Evolutionary conservation across 2,113 vertebrate species (phyloP).

Genomic region (Callaeas wilsoni): DNA sequence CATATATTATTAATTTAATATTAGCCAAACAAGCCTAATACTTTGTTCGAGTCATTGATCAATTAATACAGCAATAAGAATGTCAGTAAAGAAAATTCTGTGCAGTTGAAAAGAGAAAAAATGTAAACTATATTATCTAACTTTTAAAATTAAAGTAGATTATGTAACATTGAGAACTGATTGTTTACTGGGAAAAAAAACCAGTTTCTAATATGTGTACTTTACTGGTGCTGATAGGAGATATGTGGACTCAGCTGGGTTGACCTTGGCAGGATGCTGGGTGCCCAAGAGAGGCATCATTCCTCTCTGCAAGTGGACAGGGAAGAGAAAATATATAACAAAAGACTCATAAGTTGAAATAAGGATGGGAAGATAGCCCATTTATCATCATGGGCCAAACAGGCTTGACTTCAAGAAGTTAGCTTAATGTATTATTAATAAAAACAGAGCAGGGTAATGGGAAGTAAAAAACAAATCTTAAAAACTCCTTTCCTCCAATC

Average conservation of each 20-base stretch:
- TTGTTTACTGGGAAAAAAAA: neutral
- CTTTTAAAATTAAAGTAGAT: neutral
- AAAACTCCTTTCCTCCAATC: neutral
- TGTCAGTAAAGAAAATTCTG: neutral
- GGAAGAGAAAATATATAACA: neutral
- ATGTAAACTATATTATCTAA: neutral
- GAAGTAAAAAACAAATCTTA: neutral
- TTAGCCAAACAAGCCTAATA: neutral
- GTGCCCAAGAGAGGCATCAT: neutral
- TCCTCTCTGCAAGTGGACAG: neutral
- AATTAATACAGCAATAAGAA: neutral
- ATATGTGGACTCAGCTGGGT: neutral
- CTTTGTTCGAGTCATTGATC: neutral
- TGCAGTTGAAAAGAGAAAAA: neutral
- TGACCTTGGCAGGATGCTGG: neutral
- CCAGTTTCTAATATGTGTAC: neutral
- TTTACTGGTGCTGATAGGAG: neutral
- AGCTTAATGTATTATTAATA: neutral
- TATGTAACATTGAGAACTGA: neutral
- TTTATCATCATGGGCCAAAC: neutral
- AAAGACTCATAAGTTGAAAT: neutral
- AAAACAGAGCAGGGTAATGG: neutral
- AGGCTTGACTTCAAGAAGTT: rapidly evolving
- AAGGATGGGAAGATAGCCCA: neutral
- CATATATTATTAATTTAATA: neutral